Percentiles rank a stretch among this genome's conserved stretches.
Evolutionary conservation across 2,888 invertebrate species (phyloP).

Genomic region (Dilophus febrilis): DNA sequence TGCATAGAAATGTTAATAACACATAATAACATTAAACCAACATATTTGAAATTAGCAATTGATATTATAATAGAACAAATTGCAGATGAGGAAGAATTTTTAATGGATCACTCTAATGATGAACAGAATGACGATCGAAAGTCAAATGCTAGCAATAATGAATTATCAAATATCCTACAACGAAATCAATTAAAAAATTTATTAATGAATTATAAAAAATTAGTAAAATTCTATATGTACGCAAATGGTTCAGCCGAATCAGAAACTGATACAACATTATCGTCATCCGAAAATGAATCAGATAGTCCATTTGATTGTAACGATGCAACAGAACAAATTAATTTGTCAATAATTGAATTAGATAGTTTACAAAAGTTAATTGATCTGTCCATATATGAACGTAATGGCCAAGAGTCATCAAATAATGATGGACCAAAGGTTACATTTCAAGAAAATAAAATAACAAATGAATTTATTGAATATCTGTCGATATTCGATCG

Average conservation of each 20-base stretch:
- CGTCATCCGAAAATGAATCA: constrained; percentile 7
- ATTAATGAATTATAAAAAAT: constrained; percentile 19
- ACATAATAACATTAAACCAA: constrained; percentile 44
- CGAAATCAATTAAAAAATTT: constrained; percentile 15
- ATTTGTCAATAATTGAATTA: constrained; percentile 29
- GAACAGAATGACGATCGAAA: constrained; percentile 24
- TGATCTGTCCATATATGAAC: constrained; percentile 35
- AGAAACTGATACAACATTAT: not conserved
- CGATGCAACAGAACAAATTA: constrained; percentile 14
- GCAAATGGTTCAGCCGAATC: too few species aligned
- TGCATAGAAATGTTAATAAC: constrained; percentile 51
- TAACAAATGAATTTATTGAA: constrained; percentile 39
- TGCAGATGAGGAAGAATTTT: constrained; percentile 21
- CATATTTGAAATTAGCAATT: constrained; percentile 36
- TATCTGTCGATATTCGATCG: constrained; percentile 23
- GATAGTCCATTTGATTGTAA: constrained; percentile 4
- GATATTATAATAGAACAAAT: constrained; percentile 27
- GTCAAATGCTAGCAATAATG: constrained; percentile 7
- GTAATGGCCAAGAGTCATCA: constrained; percentile 20
- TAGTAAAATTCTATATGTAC: constrained; percentile 23
- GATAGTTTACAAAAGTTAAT: constrained; percentile 45
- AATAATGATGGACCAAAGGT: constrained; percentile 30
- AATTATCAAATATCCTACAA: not conserved
- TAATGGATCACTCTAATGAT: constrained; percentile 23
- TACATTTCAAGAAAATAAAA: constrained; percentile 36